These are phyloP conservation scores for Turritopsis dohrnii DNA, from an alignment of 30 jellyfish, hydroid and myxozoan species.

Conservation along the genomic window DNA sequence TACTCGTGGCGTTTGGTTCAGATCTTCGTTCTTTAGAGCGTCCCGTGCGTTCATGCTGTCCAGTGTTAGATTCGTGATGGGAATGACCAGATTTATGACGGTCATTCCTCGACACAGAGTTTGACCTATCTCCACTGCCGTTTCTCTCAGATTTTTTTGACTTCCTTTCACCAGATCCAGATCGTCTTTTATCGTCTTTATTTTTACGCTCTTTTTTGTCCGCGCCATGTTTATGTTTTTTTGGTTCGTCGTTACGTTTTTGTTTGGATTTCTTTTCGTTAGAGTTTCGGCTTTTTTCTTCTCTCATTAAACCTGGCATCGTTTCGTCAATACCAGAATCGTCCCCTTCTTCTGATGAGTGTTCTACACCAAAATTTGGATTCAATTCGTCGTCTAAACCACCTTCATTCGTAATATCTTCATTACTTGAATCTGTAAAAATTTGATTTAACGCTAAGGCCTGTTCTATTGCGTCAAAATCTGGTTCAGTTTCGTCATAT, in stretches of 20 bases:
- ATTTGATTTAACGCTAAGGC: not conserved
- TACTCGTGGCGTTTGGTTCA: conserved; percentile 9
- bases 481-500: not conserved
- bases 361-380: no score
- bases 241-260: not conserved
- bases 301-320: conserved; percentile 21
- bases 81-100: not conserved
- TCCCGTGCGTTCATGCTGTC: conserved; percentile 1
- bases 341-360: not conserved
- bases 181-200: not conserved
- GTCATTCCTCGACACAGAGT: conserved; percentile 8
- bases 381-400: not conserved
- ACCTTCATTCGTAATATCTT: not conserved
- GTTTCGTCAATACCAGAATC: conserved; percentile 28
- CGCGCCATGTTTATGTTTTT: not conserved
- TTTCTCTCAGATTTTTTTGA: not conserved
- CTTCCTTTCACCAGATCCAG: conserved; percentile 2
- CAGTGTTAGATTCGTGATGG: conserved; percentile 1
- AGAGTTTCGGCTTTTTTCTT: not conserved
- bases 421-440: not conserved
- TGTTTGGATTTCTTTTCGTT: not conserved
- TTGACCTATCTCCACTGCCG: not conserved
- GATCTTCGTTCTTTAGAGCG: conserved; percentile 20
- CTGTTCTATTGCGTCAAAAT: not conserved
- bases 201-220: conserved; percentile 8